Evolutionary conservation across 2,888 invertebrate species (phyloP), one percentile per base, ranked within the genome.

Genomic region (Neoaliturus tenellus): DNA sequence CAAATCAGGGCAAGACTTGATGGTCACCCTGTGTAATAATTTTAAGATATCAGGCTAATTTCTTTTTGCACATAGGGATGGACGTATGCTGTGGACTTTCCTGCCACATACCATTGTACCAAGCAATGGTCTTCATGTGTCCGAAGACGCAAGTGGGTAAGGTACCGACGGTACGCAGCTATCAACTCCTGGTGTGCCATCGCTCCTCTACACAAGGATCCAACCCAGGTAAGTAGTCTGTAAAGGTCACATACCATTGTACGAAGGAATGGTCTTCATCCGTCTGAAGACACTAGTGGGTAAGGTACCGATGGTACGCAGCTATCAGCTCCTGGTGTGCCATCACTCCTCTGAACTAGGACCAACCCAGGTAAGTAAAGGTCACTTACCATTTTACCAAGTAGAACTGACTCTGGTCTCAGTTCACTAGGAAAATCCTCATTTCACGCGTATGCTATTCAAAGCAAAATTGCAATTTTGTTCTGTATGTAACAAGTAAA

Each of bases 291-390:
- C 93, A 98, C 86, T 96, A 97, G 89, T 98, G 98, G 98, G 94
- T 97, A 85, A 93, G 98, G 85, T 96, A 96, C 89, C 92, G 98
- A 82, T 93, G 96, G 88, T 98, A 97, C 89, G 95, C 95, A 90
- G 97, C 97, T 8, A 94, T 97, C 91, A 97, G 98, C 91, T 95
- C 95, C 62, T 98, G 98, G 98, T 97, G 97, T 91, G 96, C 96
- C 51, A 96, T 98, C 88, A 96, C 97, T 83, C 96, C 97, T 17
- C 91, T 97, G 85, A 96, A 97, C 90, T 96, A 97, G 91, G 97
- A 97, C 91, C 95, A 97, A 28, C 97, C 97, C 0, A 95, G 93
- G 6, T 39, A 8, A 8, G 39, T 39, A 39, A 39, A 39, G 12
- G 12, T 8, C 12, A 39, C 39, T 8, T 39, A 39, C 12, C 39